A percentile compares a stretch with the other conserved stretches of the same genome.
phyloP scores from a whole-genome alignment of 1,140 invertebrate genomes.

The Leptoteleia sp. region DNA sequence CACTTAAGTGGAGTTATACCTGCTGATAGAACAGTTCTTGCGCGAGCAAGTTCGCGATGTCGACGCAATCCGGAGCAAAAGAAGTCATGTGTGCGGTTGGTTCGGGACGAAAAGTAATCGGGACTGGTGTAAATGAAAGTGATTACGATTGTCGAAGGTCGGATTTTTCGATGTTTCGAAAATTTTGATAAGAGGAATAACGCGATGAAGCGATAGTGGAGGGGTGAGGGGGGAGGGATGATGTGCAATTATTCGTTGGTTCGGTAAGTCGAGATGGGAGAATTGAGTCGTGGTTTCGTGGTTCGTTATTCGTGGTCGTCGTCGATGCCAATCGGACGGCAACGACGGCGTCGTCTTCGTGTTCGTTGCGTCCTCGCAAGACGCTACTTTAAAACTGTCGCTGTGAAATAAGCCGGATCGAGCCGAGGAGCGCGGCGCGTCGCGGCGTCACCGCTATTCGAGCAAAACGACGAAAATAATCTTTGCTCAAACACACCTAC shows the following conservation, averaged over 20 bases:
- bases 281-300: slow-evolving; percentile 21
- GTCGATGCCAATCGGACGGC: slow-evolving; percentile 43
- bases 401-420: slow-evolving; percentile 48
- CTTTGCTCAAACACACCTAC: slow-evolving; percentile 11
- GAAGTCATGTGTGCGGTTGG: slow-evolving; percentile 73
- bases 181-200: too few relatives aligned
- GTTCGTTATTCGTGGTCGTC: slow-evolving; percentile 32
- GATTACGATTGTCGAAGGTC: too few relatives aligned
- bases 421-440: slow-evolving; percentile 35
- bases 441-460: slow-evolving; percentile 58
- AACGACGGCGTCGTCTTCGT: slow-evolving; percentile 65
- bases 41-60: slow-evolving; percentile 89
- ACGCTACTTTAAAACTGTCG: slow-evolving; percentile 77
- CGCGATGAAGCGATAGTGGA: too few relatives aligned
- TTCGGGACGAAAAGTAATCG: too few relatives aligned
- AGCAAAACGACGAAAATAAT: slow-evolving; percentile 36
- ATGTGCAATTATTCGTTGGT: too few relatives aligned
- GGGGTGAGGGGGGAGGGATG: too few relatives aligned
- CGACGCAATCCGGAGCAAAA: slow-evolving; percentile 85
- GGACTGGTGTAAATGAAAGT: too few relatives aligned
- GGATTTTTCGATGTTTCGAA: too few relatives aligned
- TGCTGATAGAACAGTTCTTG: slow-evolving; percentile 90
- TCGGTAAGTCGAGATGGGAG: slow-evolving; percentile 1
- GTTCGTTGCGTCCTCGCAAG: slow-evolving; percentile 74
- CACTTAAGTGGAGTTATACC: too few relatives aligned